Evolutionary conservation across 1,140 invertebrate species (phyloP), one percentile per base, ranked within the genome.

Genomic region (Potamilus streckersoni): DNA sequence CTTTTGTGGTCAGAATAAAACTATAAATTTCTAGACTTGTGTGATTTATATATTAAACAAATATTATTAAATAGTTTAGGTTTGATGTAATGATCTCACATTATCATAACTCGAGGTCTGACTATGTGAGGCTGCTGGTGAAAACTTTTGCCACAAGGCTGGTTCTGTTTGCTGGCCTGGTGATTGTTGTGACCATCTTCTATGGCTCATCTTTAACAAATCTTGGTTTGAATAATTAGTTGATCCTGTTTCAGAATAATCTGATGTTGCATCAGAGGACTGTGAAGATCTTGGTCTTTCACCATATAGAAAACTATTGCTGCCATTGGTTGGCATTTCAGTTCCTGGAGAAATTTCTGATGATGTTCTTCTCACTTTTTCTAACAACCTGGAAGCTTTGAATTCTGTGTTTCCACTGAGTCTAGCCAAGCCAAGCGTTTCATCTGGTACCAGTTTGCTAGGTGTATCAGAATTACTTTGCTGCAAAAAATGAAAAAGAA

Each of bases 371-470:
- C 60, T 71, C 2, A 70, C 75, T 38, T 76, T 76, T 64, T 72
- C 75, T 58, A 76, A 56, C 17, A 61, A 76, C 31, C 55, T 65
- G 31, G 69, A 67, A 23, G 75, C 69, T 11, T 67, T 76, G 59
- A 67, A 76, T 55, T 76, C 75, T 23, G 75, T 76, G 38, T 76
- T 76, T 6, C 75, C 75, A 59, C 69, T 67, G 3, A 76, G 55
- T 17, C 75, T 62, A 62, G 68, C 72, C 20, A 23, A n/a, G 3
- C 68, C 57, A 20, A 57, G 23, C 31, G 60, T 64, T 61, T 71
- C 72, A n/a, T 23, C 60, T 49, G 66, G 63, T 23, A 58, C 67
- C 17, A 65, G 69, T 67, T 69, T 60, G 60, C 58, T 76, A 11
- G 68, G 27, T 55, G 57, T 38, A 16, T 19, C 56, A 56, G 63